Evolutionary conservation across 2,113 vertebrate species (phyloP), one percentile per base, ranked within the genome.

Genomic region (Mormoops blainvillei): DNA sequence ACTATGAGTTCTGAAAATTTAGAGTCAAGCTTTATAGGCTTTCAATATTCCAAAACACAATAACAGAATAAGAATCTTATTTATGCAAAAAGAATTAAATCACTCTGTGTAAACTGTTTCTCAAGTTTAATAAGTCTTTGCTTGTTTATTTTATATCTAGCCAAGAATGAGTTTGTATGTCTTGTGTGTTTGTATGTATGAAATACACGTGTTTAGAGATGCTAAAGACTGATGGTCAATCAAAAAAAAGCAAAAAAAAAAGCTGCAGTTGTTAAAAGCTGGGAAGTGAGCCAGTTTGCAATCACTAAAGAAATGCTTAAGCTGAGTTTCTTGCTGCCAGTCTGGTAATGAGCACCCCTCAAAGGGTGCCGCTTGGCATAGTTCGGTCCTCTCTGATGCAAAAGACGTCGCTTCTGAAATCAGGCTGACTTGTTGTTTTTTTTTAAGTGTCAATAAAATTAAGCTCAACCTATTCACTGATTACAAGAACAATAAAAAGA

Each of bases 221-320:
- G 71, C 36, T 95, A 31, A 77, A 96, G 61, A 78, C 45, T 80
- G 33, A 83, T 97, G 92, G 97, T 94, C 96, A 94, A 91, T 95
- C 95, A 84, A 98, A 80, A 97, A 95, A 96, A 95, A 97, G 43
- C 7, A 81, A 98, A 76, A 96, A 94, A 96, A 95, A 97, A 54
- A 50, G 54, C 67, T 90, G 93, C 87, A 97, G 76, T 50, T 95
- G 52, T 93, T 92, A 22, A 94, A 38, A 36, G 91, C 89, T 95
- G 92, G 96, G 95, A 96, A 97, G 67, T 89, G 85, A 97, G 90
- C 84, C 93, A 97, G 54, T 97, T 93, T 93, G 96, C 63, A 95
- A 96, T 95, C 97, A 97, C 91, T 73, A 96, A 65, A 96, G 96
- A 81, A 96, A 92, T 89, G 71, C 61, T 95, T 83, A 80, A 95